Evolutionary conservation across 2,113 vertebrate species (phyloP).

Genomic region (Amblyopsis rosae): DNA sequence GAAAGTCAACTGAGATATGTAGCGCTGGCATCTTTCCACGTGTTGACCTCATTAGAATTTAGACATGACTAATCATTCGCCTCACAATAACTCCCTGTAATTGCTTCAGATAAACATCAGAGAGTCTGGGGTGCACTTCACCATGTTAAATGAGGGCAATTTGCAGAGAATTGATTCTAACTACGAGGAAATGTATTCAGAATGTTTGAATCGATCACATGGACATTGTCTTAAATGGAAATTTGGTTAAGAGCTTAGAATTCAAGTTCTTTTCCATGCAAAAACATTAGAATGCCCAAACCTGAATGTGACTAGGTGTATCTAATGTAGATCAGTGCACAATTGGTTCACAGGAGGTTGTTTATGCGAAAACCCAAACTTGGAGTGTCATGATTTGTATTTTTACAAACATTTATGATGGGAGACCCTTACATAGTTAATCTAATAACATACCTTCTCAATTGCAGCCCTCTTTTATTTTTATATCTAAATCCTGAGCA

Average conservation of each 20-base stretch:
- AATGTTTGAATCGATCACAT: constrained; percentile 35
- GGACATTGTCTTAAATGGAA: constrained; percentile 12
- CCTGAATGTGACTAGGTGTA: background rate
- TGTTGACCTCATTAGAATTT: constrained; percentile 60
- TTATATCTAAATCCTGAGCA: too few species aligned
- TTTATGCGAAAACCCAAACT: too few species aligned
- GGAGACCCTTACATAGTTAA: too few species aligned
- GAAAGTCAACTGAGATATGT: background rate
- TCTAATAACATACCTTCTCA: too few species aligned
- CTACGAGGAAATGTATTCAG: constrained; percentile 54
- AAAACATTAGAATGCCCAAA: background rate
- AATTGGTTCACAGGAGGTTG: too few species aligned
- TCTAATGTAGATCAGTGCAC: background rate
- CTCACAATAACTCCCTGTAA: constrained; percentile 66
- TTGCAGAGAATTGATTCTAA: constrained; percentile 65
- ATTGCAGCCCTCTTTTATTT: too few species aligned
- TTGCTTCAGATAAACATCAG: constrained; percentile 71
- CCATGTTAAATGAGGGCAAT: constrained; percentile 74
- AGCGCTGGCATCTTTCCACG: constrained; percentile 48
- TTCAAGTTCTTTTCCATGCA: background rate
- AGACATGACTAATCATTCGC: constrained; percentile 67
- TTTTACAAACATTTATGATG: too few species aligned
- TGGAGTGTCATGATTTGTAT: too few species aligned
- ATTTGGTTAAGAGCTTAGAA: background rate
- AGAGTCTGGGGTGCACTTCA: constrained; percentile 36